Evolutionary conservation across 2,888 invertebrate genomes (phyloP), one percentile per base, ranked within the genome.

Genomic region (Fragum fragum): DNA sequence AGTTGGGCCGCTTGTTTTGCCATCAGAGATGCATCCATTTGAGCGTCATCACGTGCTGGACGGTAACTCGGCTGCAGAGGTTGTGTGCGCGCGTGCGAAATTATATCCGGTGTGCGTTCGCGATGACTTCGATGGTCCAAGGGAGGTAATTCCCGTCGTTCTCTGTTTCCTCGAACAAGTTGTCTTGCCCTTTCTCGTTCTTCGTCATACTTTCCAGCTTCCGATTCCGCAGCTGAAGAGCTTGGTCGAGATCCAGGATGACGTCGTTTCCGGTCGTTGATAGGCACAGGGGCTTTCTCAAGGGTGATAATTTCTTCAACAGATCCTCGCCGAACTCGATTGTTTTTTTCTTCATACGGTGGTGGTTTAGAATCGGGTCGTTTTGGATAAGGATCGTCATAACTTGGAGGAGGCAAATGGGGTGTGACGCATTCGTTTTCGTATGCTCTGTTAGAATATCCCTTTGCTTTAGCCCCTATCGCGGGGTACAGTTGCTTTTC

Each of bases 1-100:
- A 89, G 36, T 36, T 88, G 84, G 3, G 89, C 89, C 0, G 89
- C 89, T 74, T 89, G 88, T 70, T 81, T 82, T 5, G 89, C 89
- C 88, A 89, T 86, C 1, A 73, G n/a, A 26, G 79, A 70, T 3
- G 73, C 68, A 69, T 78, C 78, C 21, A 73, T 68, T 23, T 76
- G 73, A 5, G 81, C 76, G 21, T 83, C 81, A 14, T 55, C 32
- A 18, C 55, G 59, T n/a, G 28, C 36, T 18, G 83, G 86, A 14
- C 73, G 76, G 66, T 86, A 86, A 36, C 70, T 66, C 9, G 86
- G 86, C 52, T 79, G 74, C n/a, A 81, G 69, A 16, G 79, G 84
- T 69, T 75, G 57, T 18, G 82, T 87, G 32, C 80, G 66, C 16
- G 81, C 82, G 69, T 81, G 80, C 26, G 80, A 86, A 28, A 83